A percentile compares a stretch with the other conserved stretches of the same genome.
Evolutionary conservation across 1,140 invertebrate species (phyloP).

Genomic region (Bombus ignitus): DNA sequence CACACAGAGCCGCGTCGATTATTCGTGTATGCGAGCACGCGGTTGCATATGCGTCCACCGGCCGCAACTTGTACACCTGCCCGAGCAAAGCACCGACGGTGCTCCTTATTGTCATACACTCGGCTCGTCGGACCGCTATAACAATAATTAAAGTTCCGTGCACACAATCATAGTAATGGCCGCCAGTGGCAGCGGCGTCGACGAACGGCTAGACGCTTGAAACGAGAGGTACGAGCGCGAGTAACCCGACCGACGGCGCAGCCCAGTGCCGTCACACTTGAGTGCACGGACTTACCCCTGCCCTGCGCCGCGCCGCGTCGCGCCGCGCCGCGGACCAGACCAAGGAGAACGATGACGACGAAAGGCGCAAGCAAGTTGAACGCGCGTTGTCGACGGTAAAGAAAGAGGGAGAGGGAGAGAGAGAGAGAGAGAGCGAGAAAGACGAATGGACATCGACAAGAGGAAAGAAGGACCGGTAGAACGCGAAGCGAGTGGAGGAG

Average conservation of each 20-base stretch:
- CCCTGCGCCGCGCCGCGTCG: neutral
- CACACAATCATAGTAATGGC: constrained; percentile 79
- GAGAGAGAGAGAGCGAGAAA: constrained; percentile 29
- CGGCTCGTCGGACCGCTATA: constrained; percentile 47
- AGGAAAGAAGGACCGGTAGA: neutral
- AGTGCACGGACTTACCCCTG: constrained; percentile 63
- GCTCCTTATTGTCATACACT: constrained; percentile 53
- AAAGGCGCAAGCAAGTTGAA: constrained; percentile 27
- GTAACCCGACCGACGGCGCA: constrained; percentile 57
- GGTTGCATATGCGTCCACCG: neutral
- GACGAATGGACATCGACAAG: neutral
- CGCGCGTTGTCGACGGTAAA: constrained; percentile 25
- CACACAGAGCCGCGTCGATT: neutral
- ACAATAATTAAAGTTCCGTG: constrained; percentile 75
- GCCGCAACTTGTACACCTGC: constrained; percentile 36
- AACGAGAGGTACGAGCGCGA: constrained; percentile 40
- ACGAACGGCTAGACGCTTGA: constrained; percentile 64
- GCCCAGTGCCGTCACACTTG: constrained; percentile 66
- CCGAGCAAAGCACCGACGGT: constrained; percentile 36
- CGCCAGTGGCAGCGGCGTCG: constrained; percentile 54
- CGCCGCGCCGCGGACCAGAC: constrained; percentile 11
- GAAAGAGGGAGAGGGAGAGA: constrained; percentile 18
- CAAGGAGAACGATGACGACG: constrained; percentile 39
- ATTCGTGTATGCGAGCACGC: neutral
- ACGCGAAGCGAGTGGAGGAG: neutral